Conservation (phyloP, 1,140 invertebrate species). For the Antheraea mylitta region DNA sequence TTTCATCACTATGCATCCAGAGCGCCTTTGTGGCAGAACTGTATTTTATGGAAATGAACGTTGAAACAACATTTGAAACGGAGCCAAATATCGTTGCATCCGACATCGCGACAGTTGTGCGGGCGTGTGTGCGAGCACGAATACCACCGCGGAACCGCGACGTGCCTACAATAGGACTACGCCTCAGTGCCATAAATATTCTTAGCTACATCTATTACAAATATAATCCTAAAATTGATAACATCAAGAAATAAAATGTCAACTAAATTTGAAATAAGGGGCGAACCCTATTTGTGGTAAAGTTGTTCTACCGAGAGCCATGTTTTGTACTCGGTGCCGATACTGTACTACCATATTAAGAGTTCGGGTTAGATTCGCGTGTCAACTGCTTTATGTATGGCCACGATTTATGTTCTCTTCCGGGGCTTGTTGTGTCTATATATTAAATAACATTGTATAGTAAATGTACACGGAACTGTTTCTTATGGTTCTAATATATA, state of each 20-base stretch:
- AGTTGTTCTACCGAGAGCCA: neutral
- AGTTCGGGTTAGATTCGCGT: neutral
- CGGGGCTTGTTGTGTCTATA: neutral
- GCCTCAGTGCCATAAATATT: slow-evolving; percentile 66
- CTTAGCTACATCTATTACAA: slow-evolving; percentile 67
- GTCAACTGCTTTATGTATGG: neutral
- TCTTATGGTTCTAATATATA: no score
- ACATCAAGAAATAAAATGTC: neutral
- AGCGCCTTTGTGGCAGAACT: slow-evolving; percentile 53
- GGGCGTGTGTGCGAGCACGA: slow-evolving; percentile 47
- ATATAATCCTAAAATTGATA: slow-evolving; percentile 72
- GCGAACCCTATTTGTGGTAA: slow-evolving; percentile 16
- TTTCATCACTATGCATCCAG: slow-evolving; percentile 53
- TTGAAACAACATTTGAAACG: slow-evolving; percentile 44
- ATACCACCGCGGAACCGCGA: slow-evolving; percentile 26
- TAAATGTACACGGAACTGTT: no score
- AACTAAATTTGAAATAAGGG: slow-evolving; percentile 48
- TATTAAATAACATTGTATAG: neutral
- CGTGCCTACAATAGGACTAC: slow-evolving; percentile 66
- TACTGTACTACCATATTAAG: slow-evolving; percentile 1
- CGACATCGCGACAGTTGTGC: slow-evolving; percentile 58
- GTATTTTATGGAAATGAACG: slow-evolving; percentile 73
- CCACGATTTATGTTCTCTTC: slow-evolving; percentile 4
- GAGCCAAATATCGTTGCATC: slow-evolving; percentile 63
- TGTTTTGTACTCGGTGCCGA: neutral